Percentiles rank a stretch among this genome's conserved stretches.
These are phyloP conservation scores for Cirrhinus mrigala DNA, from an alignment of 2,797 vertebrate genomes.

Conservation along the genomic window DNA sequence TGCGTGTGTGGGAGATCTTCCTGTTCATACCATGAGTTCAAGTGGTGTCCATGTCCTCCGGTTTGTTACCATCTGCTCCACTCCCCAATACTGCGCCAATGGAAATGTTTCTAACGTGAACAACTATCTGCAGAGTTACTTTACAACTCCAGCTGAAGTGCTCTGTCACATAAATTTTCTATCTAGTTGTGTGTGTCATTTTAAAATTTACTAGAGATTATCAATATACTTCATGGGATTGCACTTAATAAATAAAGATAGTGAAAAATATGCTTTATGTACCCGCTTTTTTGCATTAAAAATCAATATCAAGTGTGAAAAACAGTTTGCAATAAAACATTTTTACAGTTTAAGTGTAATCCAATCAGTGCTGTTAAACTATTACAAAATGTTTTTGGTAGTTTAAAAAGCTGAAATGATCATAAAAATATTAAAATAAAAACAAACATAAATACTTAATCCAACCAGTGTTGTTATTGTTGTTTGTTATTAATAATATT, in stretches of 20 bases:
- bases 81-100: neutral
- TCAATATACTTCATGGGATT: neutral
- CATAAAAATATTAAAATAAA: neutral
- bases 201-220: neutral
- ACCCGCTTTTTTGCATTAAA: neutral
- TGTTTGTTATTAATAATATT: neutral
- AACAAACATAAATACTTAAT: neutral
- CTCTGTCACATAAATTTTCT: neutral
- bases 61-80: slow-evolving; percentile 24
- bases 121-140: neutral
- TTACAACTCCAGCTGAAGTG: neutral
- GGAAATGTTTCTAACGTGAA: neutral
- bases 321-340: neutral
- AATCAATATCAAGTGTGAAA: neutral
- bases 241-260: neutral
- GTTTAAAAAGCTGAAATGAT: neutral
- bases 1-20: slow-evolving; percentile 31
- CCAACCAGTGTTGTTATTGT: neutral
- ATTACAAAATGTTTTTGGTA: neutral
- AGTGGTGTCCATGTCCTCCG: slow-evolving; percentile 1
- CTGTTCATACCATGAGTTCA: slow-evolving; percentile 21
- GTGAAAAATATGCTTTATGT: neutral
- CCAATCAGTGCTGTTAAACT: neutral
- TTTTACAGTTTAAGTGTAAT: neutral
- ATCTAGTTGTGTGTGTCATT: neutral